Evolutionary conservation across 2,888 invertebrate genomes (phyloP).

Genomic region (Eupithecia tripunctaria): DNA sequence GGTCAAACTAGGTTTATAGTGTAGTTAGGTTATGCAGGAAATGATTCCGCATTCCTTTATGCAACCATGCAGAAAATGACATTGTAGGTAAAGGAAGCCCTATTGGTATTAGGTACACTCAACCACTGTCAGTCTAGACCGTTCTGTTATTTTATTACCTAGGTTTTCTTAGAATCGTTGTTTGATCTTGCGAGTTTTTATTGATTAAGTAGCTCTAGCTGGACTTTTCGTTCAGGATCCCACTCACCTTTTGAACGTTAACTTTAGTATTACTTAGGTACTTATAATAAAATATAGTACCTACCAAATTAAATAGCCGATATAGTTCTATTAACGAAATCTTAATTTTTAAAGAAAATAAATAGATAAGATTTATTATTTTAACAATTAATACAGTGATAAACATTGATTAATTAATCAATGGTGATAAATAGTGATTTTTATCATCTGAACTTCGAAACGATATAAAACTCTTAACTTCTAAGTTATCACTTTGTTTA

Average conservation of each 20-base stretch:
- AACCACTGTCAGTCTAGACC: not conserved
- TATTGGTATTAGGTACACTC: conserved; percentile 3
- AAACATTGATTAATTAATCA: conserved; percentile 1
- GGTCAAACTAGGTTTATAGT: conserved; percentile 3
- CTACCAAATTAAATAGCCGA: no score
- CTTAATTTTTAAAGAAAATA: no score
- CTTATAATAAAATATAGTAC: no score
- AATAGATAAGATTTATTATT: no score
- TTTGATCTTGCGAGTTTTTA: not conserved
- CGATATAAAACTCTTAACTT: conserved; percentile 10
- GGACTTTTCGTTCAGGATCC: no score
- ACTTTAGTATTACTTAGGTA: no score
- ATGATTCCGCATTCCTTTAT: conserved; percentile 16
- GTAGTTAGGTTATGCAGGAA: conserved; percentile 2
- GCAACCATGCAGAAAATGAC: conserved; percentile 23
- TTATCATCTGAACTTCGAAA: not conserved
- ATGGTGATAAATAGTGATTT: conserved; percentile 6
- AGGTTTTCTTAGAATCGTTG: not conserved
- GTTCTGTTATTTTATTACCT: not conserved
- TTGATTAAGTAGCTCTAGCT: not conserved
- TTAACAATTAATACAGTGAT: not conserved
- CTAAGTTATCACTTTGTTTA: conserved; percentile 10
- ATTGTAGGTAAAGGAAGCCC: conserved; percentile 21
- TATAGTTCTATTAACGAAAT: no score
- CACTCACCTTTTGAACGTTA: no score